Conservation (phyloP, 2,113 vertebrate genomes). For the Python bivittatus region DNA sequence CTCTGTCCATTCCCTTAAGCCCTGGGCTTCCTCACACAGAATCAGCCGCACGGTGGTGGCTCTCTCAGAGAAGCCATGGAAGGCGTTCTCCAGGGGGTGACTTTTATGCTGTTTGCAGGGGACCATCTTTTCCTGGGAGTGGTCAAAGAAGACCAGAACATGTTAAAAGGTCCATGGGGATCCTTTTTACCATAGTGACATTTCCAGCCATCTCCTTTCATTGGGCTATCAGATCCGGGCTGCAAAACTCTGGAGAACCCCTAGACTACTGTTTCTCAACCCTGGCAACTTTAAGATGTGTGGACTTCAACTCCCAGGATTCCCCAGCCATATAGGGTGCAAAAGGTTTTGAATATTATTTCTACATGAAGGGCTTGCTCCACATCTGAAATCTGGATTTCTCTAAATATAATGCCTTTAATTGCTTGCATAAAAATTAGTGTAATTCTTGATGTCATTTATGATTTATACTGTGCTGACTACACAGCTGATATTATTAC, state of each 20-base stretch:
- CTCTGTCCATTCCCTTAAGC: rapidly evolving
- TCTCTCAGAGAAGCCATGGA: neutral
- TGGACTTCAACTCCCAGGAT: neutral
- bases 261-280: neutral
- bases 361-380: neutral
- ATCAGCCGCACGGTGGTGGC: neutral
- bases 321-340: neutral
- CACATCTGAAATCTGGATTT: neutral
- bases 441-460: neutral
- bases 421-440: neutral
- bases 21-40: neutral
- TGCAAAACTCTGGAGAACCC: neutral
- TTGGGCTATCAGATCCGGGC: neutral
- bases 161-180: too few relatives aligned
- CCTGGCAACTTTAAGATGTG: neutral
- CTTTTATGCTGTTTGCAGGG: neutral
- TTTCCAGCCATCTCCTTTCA: neutral
- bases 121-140: neutral
- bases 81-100: neutral
- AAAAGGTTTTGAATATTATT: neutral
- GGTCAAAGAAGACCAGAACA: neutral
- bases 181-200: neutral
- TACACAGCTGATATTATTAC: neutral
- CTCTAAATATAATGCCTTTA: neutral
- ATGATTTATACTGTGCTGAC: neutral